A percentile compares a stretch with the other conserved stretches of the same genome.
These are phyloP conservation scores for Nymphalis urticae DNA, from an alignment of 2,888 invertebrate genomes.

Conservation along the genomic window DNA sequence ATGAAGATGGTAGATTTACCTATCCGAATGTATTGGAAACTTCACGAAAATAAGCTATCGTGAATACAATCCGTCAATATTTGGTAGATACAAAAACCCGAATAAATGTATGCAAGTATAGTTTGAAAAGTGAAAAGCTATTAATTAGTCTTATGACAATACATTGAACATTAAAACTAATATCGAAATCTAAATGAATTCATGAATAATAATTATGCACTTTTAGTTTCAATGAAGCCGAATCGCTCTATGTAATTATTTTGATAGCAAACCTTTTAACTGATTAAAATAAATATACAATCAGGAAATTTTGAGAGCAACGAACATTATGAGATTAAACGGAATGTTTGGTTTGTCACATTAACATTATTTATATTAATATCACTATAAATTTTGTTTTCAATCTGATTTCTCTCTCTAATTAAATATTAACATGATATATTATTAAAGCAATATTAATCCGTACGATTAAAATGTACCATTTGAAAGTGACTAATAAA, in stretches of 20 bases:
- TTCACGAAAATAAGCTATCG: no score
- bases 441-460: constrained; percentile 5
- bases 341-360: constrained; percentile 16
- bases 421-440: constrained; percentile 27
- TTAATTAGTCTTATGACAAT: no score
- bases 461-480: not conserved
- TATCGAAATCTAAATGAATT: not conserved
- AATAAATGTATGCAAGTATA: no score
- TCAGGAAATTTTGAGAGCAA: constrained; percentile 20
- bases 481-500: constrained; percentile 4
- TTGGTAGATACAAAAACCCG: no score
- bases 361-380: constrained; percentile 24
- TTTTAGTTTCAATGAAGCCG: constrained; percentile 1
- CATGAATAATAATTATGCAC: not conserved
- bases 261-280: constrained; percentile 31
- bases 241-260: constrained; percentile 12
- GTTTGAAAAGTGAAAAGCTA: no score
- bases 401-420: constrained; percentile 15
- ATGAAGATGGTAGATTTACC: no score
- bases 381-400: constrained; percentile 18
- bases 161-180: not conserved
- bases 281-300: constrained; percentile 33
- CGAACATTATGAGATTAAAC: constrained; percentile 25
- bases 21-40: no score
- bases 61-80: no score